Conservation (phyloP, 2,797 vertebrate species). For the Labeo calbasu region DNA sequence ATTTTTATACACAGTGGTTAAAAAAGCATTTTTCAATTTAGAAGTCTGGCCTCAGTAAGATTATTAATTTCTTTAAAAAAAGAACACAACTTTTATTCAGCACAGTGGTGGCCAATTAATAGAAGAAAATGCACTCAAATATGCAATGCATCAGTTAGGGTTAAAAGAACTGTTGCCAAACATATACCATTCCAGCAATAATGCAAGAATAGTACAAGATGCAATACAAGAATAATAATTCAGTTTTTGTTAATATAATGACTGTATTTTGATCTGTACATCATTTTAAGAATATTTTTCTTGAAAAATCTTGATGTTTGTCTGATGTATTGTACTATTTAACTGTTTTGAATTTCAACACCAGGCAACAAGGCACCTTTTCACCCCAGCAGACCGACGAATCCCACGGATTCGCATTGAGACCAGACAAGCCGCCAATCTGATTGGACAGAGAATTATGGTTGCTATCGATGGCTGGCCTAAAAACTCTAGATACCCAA, state of each 20-base stretch:
- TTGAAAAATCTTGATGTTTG: background rate
- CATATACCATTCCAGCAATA: too few species aligned
- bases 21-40: background rate
- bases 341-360: background rate
- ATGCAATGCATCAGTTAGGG: too few species aligned
- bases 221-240: background rate
- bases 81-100: too few species aligned
- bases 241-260: background rate
- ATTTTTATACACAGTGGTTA: background rate
- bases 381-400: slow-evolving; percentile 93
- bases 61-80: background rate
- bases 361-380: slow-evolving; percentile 93
- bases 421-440: slow-evolving; percentile 87
- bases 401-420: slow-evolving; percentile 96
- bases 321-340: background rate
- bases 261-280: background rate
- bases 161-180: too few species aligned
- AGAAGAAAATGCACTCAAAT: too few species aligned
- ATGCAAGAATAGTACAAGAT: too few species aligned
- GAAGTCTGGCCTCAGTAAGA: background rate
- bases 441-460: slow-evolving; percentile 93
- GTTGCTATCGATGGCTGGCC: slow-evolving; percentile 97
- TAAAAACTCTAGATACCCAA: slow-evolving; percentile 95
- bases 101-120: too few species aligned
- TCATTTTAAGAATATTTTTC: background rate